Evolutionary conservation across 2,797 vertebrate genomes (phyloP), one percentile per base, ranked within the genome.

Genomic region (Miichthys miiuy): DNA sequence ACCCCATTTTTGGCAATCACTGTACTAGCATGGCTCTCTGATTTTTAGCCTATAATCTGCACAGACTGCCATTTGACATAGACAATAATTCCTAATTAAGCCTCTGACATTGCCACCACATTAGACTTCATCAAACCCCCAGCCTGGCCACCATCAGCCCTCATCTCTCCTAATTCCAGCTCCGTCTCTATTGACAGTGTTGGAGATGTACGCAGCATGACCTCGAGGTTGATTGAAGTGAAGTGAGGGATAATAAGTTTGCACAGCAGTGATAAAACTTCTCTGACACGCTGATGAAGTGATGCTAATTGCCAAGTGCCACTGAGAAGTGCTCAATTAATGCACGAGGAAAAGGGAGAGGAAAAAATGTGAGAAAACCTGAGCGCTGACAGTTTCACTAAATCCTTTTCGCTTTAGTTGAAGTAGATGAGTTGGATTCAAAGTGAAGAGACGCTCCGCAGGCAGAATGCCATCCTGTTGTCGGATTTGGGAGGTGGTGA

Each of bases 281-380:
- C 83, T 88, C 67, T 87, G 86, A 87, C 87, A 73, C 21, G 20
- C 77, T 91, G 91, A 90, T 90, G 86, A 92, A 90, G 84, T 90
- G 89, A 87, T 72, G 83, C 83, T 93, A 93, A 93, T 93, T 90
- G 89, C 87, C 77, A 79, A 87, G 89, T 88, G 84, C 89, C 89
- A 87, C 83, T 82, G 87, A 89, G 77, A 89, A 91, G 87, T 67
- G 71, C 66, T 84, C 83, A 73, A 80, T 90, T 91, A 88, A 78
- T 84, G 85, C 68, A 48, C 51, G 23, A 23, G 62, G 25, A n/a
- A 44, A 44, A 44, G 8, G n/a, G 23, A 13, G 1, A 4, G 42
- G 11, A 21, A 65, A 65, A 25, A 38, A 52, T 1, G 21, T 3
- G 68, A 72, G 63, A 51, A 70, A 89, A 83, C 80, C 72, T 74